These are phyloP conservation scores for Ichneumoninae sp. DNA, from an alignment of 2,888 invertebrate genomes.

Conservation along the genomic window DNA sequence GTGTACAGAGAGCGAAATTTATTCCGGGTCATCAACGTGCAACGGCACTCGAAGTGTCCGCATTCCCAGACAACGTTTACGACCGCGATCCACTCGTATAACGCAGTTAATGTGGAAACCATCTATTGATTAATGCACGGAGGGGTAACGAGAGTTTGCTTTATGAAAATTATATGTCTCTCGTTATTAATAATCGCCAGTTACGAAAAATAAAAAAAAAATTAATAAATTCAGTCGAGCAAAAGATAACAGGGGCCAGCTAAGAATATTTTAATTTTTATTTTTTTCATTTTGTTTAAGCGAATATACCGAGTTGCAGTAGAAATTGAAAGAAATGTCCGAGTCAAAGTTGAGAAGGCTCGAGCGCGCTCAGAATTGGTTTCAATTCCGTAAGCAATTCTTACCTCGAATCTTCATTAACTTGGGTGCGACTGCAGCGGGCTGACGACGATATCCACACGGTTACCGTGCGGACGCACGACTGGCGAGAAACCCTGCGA, in stretches of 20 bases:
- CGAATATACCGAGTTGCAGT: neutral
- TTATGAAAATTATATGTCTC: constrained; percentile 31
- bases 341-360: neutral
- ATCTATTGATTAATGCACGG: constrained; percentile 77
- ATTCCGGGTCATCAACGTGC: constrained; percentile 60
- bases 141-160: constrained; percentile 21
- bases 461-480: constrained; percentile 69
- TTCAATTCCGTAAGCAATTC: constrained; percentile 34
- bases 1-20: constrained; percentile 58
- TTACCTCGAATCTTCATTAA: constrained; percentile 58
- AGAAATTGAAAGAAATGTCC: neutral
- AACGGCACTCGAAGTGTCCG: constrained; percentile 68
- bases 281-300: neutral
- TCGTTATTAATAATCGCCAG: neutral
- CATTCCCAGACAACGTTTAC: constrained; percentile 78
- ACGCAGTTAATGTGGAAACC: constrained; percentile 76
- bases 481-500: constrained; percentile 78
- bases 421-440: constrained; percentile 16
- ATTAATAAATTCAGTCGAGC: neutral
- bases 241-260: neutral
- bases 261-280: neutral
- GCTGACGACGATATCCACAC: constrained; percentile 53
- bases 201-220: neutral
- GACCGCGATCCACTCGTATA: constrained; percentile 67
- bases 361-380: neutral